Evolutionary conservation across 2,113 vertebrate genomes (phyloP).

Genomic region (Procavia capensis): DNA sequence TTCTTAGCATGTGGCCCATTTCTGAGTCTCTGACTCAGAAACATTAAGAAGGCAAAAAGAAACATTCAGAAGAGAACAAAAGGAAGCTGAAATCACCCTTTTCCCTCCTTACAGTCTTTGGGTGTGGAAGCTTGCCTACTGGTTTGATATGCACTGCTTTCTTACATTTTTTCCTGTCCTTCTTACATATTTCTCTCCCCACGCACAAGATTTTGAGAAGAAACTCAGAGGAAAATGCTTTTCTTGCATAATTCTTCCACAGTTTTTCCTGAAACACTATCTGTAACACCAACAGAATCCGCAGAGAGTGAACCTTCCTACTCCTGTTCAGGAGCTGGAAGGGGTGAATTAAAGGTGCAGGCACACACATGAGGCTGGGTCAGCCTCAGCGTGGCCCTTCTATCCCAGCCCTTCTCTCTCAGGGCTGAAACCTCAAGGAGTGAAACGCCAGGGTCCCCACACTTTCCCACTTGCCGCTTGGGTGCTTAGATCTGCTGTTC

Average conservation of each 20-base stretch:
- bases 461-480: not conserved
- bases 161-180: slow-evolving; percentile 52
- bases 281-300: not conserved
- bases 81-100: not conserved
- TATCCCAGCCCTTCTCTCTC: not conserved
- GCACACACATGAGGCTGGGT: not conserved
- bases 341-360: not conserved
- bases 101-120: not conserved
- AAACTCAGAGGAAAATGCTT: slow-evolving; percentile 61
- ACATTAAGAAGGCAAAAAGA: not conserved
- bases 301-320: not conserved
- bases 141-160: slow-evolving; percentile 56
- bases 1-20: slow-evolving; percentile 29
- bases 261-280: slow-evolving; percentile 31
- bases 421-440: not conserved
- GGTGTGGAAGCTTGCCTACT: slow-evolving; percentile 5
- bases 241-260: slow-evolving; percentile 52
- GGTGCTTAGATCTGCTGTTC: not conserved
- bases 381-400: not conserved
- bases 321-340: not conserved
- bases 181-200: slow-evolving; percentile 54
- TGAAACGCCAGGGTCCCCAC: not conserved
- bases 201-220: slow-evolving; percentile 45
- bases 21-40: slow-evolving; percentile 39
- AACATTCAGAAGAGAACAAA: not conserved